A percentile compares a stretch with the other conserved stretches of the same genome.
These are phyloP conservation scores for Glaucopsyche alexis DNA, from an alignment of 2,888 invertebrate genomes.

Conservation along the genomic window DNA sequence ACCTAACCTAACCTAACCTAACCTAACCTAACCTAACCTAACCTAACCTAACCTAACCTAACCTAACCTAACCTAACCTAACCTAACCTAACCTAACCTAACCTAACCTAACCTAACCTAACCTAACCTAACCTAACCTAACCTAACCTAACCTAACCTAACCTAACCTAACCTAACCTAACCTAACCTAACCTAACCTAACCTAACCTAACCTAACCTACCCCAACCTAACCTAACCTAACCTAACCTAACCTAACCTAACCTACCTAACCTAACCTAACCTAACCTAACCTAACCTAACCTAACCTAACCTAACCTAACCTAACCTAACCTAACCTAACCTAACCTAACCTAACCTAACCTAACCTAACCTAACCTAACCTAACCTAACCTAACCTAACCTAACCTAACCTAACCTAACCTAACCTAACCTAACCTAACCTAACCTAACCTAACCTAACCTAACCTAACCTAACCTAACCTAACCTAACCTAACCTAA, in stretches of 20 bases:
- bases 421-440: slow-evolving; percentile 27
- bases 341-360: slow-evolving; percentile 27
- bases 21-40: slow-evolving; percentile 30
- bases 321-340: slow-evolving; percentile 21
- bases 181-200: slow-evolving; percentile 31
- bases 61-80: slow-evolving; percentile 34
- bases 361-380: slow-evolving; percentile 6
- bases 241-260: too few species aligned
- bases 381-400: not conserved
- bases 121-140: slow-evolving; percentile 30
- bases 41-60: slow-evolving; percentile 32
- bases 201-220: slow-evolving; percentile 29
- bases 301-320: slow-evolving; percentile 28
- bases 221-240: too few species aligned
- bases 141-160: slow-evolving; percentile 29
- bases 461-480: slow-evolving; percentile 19
- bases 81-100: too few species aligned
- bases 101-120: slow-evolving; percentile 22
- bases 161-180: slow-evolving; percentile 32
- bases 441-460: slow-evolving; percentile 24
- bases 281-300: slow-evolving; percentile 32
- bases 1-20: slow-evolving; percentile 33
- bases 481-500: not conserved
- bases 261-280: slow-evolving; percentile 31
- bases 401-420: slow-evolving; percentile 26